phyloP scores from a whole-genome alignment of 2,888 invertebrate species.

The Drosophila subquinaria region DNA sequence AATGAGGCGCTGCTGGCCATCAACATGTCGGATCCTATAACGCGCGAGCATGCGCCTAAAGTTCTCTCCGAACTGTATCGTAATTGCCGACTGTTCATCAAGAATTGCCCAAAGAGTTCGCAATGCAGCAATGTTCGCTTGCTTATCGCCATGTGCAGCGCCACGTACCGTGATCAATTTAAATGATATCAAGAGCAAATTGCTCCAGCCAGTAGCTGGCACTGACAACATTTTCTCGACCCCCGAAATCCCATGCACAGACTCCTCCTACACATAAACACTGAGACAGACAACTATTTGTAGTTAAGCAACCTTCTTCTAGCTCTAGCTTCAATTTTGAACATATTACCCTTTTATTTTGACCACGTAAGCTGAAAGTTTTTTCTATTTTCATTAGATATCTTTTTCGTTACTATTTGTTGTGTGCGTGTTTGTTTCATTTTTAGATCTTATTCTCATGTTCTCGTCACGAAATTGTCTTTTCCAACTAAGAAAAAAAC shows the following conservation, averaged over 20 bases:
- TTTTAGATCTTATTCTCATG: conserved; percentile 50
- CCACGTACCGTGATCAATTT: conserved; percentile 84
- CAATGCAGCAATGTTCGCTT: conserved; percentile 86
- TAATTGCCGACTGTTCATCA: conserved; percentile 90
- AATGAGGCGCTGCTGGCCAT: conserved; percentile 94
- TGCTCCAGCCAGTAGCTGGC: conserved; percentile 52
- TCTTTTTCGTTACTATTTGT: conserved; percentile 53
- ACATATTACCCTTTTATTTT: conserved; percentile 16
- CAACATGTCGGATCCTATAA: conserved; percentile 91
- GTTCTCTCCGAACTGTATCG: conserved; percentile 91
- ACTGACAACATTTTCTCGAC: conserved; percentile 38
- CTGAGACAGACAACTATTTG: conserved; percentile 33
- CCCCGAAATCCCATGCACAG: conserved; percentile 22
- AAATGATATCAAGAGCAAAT: conserved; percentile 73
- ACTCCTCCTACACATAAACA: conserved; percentile 22
- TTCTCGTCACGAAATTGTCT: conserved; percentile 61
- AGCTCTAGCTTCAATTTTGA: conserved; percentile 50
- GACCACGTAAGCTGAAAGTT: conserved; percentile 33
- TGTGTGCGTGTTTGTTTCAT: conserved; percentile 54
- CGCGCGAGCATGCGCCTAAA: conserved; percentile 92
- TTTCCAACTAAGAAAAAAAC: conserved; percentile 19
- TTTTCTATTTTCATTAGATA: conserved; percentile 16
- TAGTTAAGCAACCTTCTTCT: conserved; percentile 48
- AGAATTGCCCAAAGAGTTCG: conserved; percentile 89
- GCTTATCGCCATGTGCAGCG: conserved; percentile 73